A percentile compares a stretch with the other conserved stretches of the same genome.
phyloP scores from a whole-genome alignment of 2,888 invertebrate species.

The Lysandra coridon region DNA sequence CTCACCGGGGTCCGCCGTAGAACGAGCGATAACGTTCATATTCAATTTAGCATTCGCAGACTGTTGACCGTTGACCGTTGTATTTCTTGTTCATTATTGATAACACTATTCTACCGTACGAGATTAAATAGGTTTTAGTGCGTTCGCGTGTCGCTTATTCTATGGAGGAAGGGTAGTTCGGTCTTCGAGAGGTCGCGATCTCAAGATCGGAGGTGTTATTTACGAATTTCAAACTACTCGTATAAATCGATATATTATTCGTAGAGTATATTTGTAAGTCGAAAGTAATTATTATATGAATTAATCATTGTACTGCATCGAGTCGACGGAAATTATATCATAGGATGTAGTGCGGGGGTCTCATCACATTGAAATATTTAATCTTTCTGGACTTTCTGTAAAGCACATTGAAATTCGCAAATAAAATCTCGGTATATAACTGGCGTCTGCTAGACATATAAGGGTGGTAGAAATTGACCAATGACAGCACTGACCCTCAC shows the following conservation, averaged over 20 bases:
- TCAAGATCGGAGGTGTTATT: constrained; percentile 71
- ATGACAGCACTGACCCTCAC: constrained; percentile 77
- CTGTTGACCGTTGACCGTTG: constrained; percentile 59
- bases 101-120: constrained; percentile 59
- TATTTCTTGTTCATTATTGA: constrained; percentile 68
- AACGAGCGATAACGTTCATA: constrained; percentile 59
- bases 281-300: constrained; percentile 33
- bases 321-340: constrained; percentile 33
- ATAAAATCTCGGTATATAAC: constrained; percentile 66
- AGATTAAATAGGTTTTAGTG: constrained; percentile 65
- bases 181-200: constrained; percentile 71
- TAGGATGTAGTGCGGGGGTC: constrained; percentile 25
- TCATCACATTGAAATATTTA: constrained; percentile 29
- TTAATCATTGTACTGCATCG: constrained; percentile 35
- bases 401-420: constrained; percentile 56
- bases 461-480: constrained; percentile 74
- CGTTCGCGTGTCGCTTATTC: constrained; percentile 77
- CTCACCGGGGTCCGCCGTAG: constrained; percentile 71
- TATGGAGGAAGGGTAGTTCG: constrained; percentile 69
- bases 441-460: constrained; percentile 77
- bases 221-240: constrained; percentile 53
- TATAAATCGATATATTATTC: constrained; percentile 35
- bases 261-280: constrained; percentile 33
- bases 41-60: constrained; percentile 49
- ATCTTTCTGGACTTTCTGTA: constrained; percentile 33